Base-by-base conservation (phyloP, 2,113 vertebrate genomes). In the Eretmochelys imbricata region DNA sequence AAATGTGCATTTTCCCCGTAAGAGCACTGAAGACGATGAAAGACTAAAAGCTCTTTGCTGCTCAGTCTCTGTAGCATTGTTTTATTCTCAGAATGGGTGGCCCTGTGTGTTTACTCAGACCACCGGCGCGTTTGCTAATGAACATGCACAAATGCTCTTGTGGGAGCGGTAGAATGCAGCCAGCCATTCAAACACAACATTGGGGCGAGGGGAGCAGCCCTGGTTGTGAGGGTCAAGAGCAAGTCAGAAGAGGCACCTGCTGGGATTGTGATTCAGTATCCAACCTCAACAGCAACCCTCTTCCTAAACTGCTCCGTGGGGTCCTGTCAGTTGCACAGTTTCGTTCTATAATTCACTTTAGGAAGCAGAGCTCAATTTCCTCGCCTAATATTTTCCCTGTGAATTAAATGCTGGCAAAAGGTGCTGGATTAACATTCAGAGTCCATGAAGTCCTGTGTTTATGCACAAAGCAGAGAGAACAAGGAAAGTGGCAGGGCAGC, bases 31-130 rank as follows among this genome's bases (percentile, higher is more conserved):
- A 92, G 69, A 65, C 1, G 1, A 79, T 85, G 93, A 94, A 79
- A 54, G 87, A 53, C 0, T 0, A 84, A 91, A 79, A 24, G 42
- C 48, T 85, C n/a, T 87, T 92, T 48, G 75, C 88, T 88, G 72
- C 59, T 31, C 54, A 38, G 51, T 22, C 4, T 62, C 75, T 50
- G 5, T 31, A 55, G 13, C 0, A 0, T 53, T 84, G 62, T 80
- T 98, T 95, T 92, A 55, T 93, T 82, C 86, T 76, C 88, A 50
- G 55, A 35, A 80, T 24, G 89, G 91, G 87, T 96, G 97, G 82
- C 89, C 53, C 16, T 25, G 62, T 49, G 3, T 38, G n/a, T 82
- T 89, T 90, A 53, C 35, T 27, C 85, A 85, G 91, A 86, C 89
- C 91, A 91, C 79, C 9, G 0, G 50, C 82, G 84, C 53, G 22